Percentiles rank a stretch among this genome's conserved stretches.
Evolutionary conservation across 2,797 vertebrate species (phyloP).

Genomic region (Phrynocephalus vlangalii): DNA sequence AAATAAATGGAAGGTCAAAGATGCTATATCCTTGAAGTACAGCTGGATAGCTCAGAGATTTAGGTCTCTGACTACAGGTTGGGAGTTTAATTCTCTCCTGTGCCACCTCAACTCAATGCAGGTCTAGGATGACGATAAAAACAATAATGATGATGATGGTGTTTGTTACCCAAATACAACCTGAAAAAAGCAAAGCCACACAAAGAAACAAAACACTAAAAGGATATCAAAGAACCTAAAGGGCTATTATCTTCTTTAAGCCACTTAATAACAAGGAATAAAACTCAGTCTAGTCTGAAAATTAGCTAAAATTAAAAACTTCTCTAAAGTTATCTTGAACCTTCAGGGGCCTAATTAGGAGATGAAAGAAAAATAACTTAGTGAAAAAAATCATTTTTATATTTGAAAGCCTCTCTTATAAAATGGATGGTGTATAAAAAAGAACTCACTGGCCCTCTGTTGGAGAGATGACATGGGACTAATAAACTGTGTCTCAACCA

Average conservation of each 20-base stretch:
- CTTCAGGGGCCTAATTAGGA: slow-evolving; percentile 66
- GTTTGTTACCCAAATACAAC: too few species aligned
- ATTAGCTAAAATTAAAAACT: slow-evolving; percentile 45
- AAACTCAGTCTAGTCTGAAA: slow-evolving; percentile 38
- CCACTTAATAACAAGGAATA: neutral
- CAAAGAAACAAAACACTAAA: neutral
- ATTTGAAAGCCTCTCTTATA: slow-evolving; percentile 57
- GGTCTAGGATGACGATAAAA: too few species aligned
- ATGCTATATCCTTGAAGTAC: too few species aligned
- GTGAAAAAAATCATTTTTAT: slow-evolving; percentile 58
- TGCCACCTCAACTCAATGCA: too few species aligned
- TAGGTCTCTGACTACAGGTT: too few species aligned
- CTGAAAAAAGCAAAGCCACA: neutral
- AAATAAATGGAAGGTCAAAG: too few species aligned
- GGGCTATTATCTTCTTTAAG: neutral
- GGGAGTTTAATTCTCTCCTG: too few species aligned
- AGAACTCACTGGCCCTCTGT: slow-evolving; percentile 43
- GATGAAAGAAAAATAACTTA: slow-evolving; percentile 53
- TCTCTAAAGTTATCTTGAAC: slow-evolving; percentile 42
- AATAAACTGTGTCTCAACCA: slow-evolving; percentile 59
- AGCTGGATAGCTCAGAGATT: too few species aligned
- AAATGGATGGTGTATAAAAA: slow-evolving; percentile 61
- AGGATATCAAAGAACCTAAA: neutral
- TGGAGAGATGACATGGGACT: slow-evolving; percentile 61
- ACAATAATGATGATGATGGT: too few species aligned